Evolutionary conservation across 92 coral and sea anemone genomes (phyloP).

Genomic region (Virgularia gustaviana): DNA sequence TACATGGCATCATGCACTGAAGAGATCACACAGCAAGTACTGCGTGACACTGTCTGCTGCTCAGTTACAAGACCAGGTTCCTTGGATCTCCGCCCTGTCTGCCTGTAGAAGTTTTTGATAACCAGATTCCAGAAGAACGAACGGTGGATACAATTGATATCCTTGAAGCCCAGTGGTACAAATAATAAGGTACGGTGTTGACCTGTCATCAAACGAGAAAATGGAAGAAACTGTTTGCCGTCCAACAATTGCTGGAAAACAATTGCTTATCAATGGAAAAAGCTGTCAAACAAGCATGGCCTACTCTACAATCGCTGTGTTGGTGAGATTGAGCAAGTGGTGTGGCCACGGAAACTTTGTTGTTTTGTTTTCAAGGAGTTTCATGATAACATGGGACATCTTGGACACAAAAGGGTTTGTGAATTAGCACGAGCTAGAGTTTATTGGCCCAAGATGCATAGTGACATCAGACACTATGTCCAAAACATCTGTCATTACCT

Average conservation of each 20-base stretch:
- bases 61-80: conserved; percentile 27
- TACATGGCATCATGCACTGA: conserved; percentile 40
- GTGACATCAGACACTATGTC: conserved; percentile 7
- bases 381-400: conserved; percentile 23
- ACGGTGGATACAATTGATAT: neutral
- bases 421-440: conserved; percentile 8
- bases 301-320: conserved; percentile 2
- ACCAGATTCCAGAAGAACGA: neutral
- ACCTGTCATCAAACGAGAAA: neutral
- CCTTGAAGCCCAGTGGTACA: no score
- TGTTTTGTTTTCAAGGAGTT: neutral
- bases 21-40: conserved; percentile 38
- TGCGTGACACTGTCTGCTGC: conserved; percentile 40
- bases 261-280: no score
- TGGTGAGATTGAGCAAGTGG: conserved; percentile 1
- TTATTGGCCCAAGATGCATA: conserved; percentile 4
- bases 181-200: no score
- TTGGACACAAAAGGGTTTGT: conserved; percentile 21
- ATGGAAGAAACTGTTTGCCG: neutral
- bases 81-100: conserved; percentile 40
- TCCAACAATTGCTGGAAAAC: conserved; percentile 9
- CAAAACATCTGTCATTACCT: conserved; percentile 16
- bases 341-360: conserved; percentile 24
- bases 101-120: conserved; percentile 7
- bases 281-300: neutral